A percentile compares a stretch with the other conserved stretches of the same genome.
Evolutionary conservation across 2,113 vertebrate genomes (phyloP).

Genomic region (Carlito syrichta): DNA sequence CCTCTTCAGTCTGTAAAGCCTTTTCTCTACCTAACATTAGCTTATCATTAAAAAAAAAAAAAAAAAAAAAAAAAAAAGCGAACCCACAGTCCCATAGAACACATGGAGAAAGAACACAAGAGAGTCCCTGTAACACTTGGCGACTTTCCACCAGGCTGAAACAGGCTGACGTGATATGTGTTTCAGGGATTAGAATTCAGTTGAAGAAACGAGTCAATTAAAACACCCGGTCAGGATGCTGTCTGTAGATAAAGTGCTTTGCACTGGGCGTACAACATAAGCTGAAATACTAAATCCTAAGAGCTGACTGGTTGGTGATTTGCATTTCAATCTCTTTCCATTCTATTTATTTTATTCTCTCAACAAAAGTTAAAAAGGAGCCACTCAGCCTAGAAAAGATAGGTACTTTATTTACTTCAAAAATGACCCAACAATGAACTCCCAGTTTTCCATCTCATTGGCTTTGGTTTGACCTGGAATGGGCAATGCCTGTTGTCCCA

Average conservation of each 20-base stretch:
- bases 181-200: slow-evolving; percentile 55
- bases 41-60: not conserved
- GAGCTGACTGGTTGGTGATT: not conserved
- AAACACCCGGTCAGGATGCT: not conserved
- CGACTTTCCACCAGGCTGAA: not conserved
- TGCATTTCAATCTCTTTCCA: slow-evolving; percentile 21
- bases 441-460: not conserved
- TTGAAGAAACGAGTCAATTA: slow-evolving; percentile 51
- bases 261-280: not conserved
- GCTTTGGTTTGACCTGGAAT: not conserved
- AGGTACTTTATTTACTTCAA: not conserved
- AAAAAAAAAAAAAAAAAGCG: no score
- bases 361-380: slow-evolving; percentile 35
- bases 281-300: not conserved
- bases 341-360: slow-evolving; percentile 49
- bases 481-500: not conserved
- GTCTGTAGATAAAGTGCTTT: slow-evolving; percentile 38
- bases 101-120: not conserved
- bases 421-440: not conserved
- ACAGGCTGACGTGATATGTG: not conserved
- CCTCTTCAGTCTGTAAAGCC: slow-evolving; percentile 31
- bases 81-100: not conserved
- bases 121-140: not conserved
- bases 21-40: slow-evolving; percentile 28
- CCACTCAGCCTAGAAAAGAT: not conserved